Base-by-base conservation (phyloP, 2,113 vertebrate genomes). In the Lasiurus cinereus region DNA sequence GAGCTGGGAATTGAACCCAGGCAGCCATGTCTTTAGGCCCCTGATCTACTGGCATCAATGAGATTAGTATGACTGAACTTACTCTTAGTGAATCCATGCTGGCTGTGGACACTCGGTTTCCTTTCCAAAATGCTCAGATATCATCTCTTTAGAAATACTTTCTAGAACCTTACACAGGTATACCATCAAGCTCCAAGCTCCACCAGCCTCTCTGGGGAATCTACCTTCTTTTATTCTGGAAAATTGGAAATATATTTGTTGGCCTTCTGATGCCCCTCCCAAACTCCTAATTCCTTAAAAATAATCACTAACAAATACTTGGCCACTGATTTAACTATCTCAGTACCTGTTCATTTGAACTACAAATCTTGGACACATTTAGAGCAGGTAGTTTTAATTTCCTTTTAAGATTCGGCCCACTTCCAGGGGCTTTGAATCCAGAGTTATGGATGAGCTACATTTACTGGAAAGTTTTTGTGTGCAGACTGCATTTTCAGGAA, bases 101-200 rank as follows among this genome's bases (percentile, higher is more conserved):
- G 67, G 62, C 69, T 93, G 39, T 77, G 50, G 70, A 88, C 21
- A 66, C 27, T 83, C 0, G 15, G 59, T 59, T 90, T 89, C 79
- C 84, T 94, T 96, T 95, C 69, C 56, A 89, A 96, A 88, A 70
- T 39, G 74, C 66, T 94, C 72, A 90, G 80, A 93, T 90, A 79
- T 31, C 79, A 83, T 64, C 66, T 96, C 83, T 91, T 80, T 64
- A 78, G 69, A 91, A 86, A 83, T 69, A 89, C n/a, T 83, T 86
- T 92, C 66, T 94, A 95, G 90, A 85, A 39, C 39, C 64, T 86
- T 9, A 89, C 31, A 74, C 5, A 89, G 83, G 46, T 8, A 10
- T 36, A 93, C 77, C 43, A 85, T 78, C 73, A 76, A 93, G 82
- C 50, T 88, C 56, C 72, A 95, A 77, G 33, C 52, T 92, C 76